These are phyloP conservation scores for Spea multiplicata DNA, from an alignment of 2,113 vertebrate genomes.

Conservation along the genomic window DNA sequence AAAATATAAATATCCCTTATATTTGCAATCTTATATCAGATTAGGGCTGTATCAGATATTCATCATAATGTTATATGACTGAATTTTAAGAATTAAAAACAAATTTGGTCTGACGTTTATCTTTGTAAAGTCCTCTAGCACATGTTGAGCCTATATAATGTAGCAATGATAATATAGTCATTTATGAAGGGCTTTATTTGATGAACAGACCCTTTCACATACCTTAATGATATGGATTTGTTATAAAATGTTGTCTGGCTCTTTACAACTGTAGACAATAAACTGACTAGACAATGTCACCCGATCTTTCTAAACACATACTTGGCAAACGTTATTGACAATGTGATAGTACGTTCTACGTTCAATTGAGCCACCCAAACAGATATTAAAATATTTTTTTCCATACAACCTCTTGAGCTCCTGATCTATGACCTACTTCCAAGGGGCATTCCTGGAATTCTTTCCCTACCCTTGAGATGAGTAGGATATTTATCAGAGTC, in stretches of 20 bases:
- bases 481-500: slow-evolving; percentile 21
- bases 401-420: neutral
- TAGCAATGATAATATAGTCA: no score
- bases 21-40: no score
- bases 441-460: slow-evolving; percentile 31
- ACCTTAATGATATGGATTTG: neutral
- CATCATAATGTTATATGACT: no score
- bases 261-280: neutral
- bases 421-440: slow-evolving; percentile 8
- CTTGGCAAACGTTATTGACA: slow-evolving; percentile 21
- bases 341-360: neutral
- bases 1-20: no score
- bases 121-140: no score
- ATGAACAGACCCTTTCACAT: no score
- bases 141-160: no score
- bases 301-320: slow-evolving; percentile 10
- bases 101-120: no score
- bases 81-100: no score
- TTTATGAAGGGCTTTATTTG: no score
- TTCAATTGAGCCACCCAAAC: slow-evolving; percentile 23
- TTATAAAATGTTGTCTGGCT: neutral
- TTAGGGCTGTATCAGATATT: no score
- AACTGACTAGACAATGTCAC: slow-evolving; percentile 4
- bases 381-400: slow-evolving; percentile 21
- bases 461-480: slow-evolving; percentile 19